Percentiles rank a stretch among this genome's conserved stretches.
Conservation (phyloP, 2,888 invertebrate species). For the Idaea biselata region DNA sequence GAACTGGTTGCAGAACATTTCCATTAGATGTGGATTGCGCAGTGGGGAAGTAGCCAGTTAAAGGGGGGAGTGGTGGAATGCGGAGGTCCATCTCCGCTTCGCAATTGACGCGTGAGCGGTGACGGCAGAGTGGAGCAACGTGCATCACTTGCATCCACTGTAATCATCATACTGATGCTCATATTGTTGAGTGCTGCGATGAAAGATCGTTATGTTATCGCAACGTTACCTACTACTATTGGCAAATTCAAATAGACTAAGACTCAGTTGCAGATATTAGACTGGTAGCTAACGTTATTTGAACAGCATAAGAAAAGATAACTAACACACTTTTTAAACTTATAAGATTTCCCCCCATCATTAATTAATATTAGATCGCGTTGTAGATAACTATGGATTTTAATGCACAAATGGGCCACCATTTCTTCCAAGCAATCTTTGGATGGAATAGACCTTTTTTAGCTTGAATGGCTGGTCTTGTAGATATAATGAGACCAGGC, state of each 20-base stretch:
- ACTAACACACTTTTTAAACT: no score
- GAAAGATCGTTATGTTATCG: not conserved
- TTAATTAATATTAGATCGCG: no score
- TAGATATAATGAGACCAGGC: no score
- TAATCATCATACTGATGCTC: not conserved
- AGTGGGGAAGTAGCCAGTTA: conserved; percentile 56
- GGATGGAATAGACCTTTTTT: no score
- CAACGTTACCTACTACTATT: not conserved
- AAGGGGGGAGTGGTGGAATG: conserved; percentile 53
- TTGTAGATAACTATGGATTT: no score
- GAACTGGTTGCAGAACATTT: conserved; percentile 19
- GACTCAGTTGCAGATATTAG: no score
- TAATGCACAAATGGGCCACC: no score
- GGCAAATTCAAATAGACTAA: not conserved
- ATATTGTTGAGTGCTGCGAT: not conserved
- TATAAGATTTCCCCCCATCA: no score
- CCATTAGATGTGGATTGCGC: conserved; percentile 20
- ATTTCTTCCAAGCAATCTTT: no score
- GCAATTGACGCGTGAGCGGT: conserved; percentile 36
- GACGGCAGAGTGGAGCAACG: conserved; percentile 22
- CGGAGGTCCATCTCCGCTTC: conserved; percentile 44
- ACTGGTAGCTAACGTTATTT: no score
- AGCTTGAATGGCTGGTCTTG: no score
- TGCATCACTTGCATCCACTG: conserved; percentile 21
- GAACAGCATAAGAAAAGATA: no score